Base-by-base conservation (phyloP, 2,888 invertebrate species). In the Campoletis raptor region DNA sequence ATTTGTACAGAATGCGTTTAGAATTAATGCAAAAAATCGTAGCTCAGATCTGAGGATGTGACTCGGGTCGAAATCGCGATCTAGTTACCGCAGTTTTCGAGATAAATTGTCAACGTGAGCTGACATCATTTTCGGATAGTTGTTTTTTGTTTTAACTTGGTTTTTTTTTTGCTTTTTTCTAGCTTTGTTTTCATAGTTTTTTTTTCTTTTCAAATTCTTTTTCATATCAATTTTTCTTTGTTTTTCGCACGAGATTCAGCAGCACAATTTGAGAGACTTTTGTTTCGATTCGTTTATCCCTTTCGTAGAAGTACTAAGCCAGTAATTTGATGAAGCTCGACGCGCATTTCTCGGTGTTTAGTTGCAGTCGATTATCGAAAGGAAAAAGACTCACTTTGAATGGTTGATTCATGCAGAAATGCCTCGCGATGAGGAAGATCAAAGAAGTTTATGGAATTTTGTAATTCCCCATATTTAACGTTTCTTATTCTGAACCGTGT, bases 1-100 rank as follows among this genome's bases (percentile, higher is more conserved):
- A 90, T 90, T 91, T 93, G 92, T 93, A 93, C 88, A 92, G 92
- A 92, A 87, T 42, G 57, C 85, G 66, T 69, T 52, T 83, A 84
- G 61, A 61, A 74, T 45, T 69, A 64, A 42, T 18, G 77, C 36
- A 52, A 70, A 30, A 2, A 61, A 74, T 84, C 73, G 86, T 83
- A 73, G 81, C 73, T 45, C 7, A 67, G 54, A 37, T 9, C 24
- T 30, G 54, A 67, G 15, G 42, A 45, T 45, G 70, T 77, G 42
- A 81, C 12, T 42, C 1, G n/a, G 67, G 73, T 83, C 74, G 73
- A 61, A 69, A 83, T 77, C 21, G 66, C 30, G 57, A 67, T 54
- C 7, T 67, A 48, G 7, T 30, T 57, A 48, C 57, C 18, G 54
- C 37, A 48, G 18, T 61, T 83, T 76, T 30, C 21, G 18, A 69